A percentile compares a stretch with the other conserved stretches of the same genome.
Evolutionary conservation across 2,888 invertebrate species (phyloP).

Genomic region (Boloria selene): DNA sequence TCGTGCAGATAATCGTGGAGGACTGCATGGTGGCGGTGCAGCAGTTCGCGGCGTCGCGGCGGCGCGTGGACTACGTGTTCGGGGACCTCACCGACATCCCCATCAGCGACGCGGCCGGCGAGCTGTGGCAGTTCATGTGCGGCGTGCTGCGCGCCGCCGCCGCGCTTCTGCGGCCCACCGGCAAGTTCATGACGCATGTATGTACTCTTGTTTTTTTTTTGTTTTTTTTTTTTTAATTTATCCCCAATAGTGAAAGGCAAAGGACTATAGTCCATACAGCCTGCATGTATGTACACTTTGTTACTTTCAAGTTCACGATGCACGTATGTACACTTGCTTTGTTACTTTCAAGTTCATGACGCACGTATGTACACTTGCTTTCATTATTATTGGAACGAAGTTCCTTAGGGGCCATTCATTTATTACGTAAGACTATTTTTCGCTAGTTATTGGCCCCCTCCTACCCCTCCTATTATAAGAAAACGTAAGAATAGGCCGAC

Average conservation of each 20-base stretch:
- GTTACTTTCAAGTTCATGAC: constrained; percentile 97
- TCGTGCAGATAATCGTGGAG: constrained; percentile 89
- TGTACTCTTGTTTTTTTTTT: no score
- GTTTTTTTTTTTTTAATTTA: no score
- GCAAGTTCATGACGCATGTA: constrained; percentile 96
- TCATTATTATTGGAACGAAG: no score
- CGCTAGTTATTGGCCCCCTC: no score
- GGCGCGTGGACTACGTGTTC: constrained; percentile 94
- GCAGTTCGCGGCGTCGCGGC: constrained; percentile 89
- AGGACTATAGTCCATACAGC: no score
- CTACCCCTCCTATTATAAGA: no score
- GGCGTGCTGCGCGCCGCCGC: constrained; percentile 80
- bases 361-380: constrained; percentile 83
- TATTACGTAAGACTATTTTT: no score
- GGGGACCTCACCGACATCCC: constrained; percentile 97
- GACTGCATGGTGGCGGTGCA: constrained; percentile 94
- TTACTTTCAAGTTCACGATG: constrained; percentile 96
- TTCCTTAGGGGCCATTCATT: no score
- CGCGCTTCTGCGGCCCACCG: constrained; percentile 88
- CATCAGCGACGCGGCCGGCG: constrained; percentile 90
- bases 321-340: constrained; percentile 51
- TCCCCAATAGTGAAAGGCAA: no score
- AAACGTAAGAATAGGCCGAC: no score
- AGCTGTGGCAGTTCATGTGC: constrained; percentile 50
- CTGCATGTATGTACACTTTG: no score